Percentiles rank a stretch among this genome's conserved stretches.
Conservation (phyloP, 2,113 vertebrate genomes). For the Ailuropoda melanoleuca region DNA sequence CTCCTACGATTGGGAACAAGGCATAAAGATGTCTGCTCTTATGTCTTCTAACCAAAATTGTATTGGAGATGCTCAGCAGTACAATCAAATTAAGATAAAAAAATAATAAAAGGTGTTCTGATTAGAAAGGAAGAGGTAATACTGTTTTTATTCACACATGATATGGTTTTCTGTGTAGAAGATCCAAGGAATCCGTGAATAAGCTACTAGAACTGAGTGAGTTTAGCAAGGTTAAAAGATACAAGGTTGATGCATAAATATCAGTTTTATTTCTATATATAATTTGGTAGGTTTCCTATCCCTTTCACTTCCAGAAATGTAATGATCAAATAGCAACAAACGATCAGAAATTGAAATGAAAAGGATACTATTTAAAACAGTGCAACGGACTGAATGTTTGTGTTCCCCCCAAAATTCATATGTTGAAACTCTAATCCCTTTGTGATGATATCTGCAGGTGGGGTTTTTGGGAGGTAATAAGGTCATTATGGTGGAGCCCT, state of each 20-base stretch:
- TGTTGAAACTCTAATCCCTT: not conserved
- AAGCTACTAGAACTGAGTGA: not conserved
- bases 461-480: not conserved
- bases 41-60: not conserved
- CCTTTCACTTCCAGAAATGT: too few species aligned
- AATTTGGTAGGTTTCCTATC: too few species aligned
- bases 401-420: not conserved
- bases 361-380: not conserved
- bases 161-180: not conserved
- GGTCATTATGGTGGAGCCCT: not conserved
- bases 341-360: not conserved
- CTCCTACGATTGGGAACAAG: not conserved
- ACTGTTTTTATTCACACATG: not conserved
- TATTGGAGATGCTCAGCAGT: not conserved
- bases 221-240: not conserved
- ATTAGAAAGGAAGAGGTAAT: not conserved
- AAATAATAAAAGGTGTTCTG: not conserved
- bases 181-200: not conserved
- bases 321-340: not conserved
- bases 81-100: not conserved
- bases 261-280: not conserved
- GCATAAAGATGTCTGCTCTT: not conserved
- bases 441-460: not conserved
- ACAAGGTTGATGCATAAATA: not conserved
- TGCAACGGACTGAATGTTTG: not conserved